These are phyloP conservation scores for Conus ventricosus DNA, from an alignment of 1,140 invertebrate genomes.

Conservation along the genomic window DNA sequence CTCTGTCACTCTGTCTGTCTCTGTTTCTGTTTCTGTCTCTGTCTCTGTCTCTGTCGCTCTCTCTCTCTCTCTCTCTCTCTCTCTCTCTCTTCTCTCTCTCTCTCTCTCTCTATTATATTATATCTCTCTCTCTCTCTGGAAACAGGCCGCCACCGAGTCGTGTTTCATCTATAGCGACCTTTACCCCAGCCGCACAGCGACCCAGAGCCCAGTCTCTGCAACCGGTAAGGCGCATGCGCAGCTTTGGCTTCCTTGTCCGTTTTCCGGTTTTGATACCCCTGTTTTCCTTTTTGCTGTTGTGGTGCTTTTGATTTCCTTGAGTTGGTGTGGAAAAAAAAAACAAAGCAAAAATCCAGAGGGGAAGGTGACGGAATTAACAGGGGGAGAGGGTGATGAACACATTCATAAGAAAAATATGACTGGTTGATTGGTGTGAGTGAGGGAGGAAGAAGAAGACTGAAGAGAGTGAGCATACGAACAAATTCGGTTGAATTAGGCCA, in stretches of 20 bases:
- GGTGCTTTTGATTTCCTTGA: not conserved
- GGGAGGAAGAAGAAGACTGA: not conserved
- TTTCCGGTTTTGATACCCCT: not conserved
- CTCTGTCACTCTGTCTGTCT: not conserved
- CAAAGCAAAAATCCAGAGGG: no score
- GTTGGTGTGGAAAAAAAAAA: not conserved
- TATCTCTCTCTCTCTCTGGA: not conserved
- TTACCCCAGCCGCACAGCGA: conserved; percentile 29
- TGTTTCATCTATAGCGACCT: conserved; percentile 24
- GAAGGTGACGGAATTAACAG: no score
- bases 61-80: not conserved
- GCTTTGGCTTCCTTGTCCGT: not conserved
- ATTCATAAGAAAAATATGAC: not conserved
- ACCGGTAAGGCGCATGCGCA: conserved; percentile 28
- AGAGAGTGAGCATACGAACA: not conserved
- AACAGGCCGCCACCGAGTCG: conserved; percentile 40
- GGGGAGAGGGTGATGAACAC: no score
- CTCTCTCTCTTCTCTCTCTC: no score
- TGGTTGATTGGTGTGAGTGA: not conserved
- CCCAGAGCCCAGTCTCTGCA: conserved; percentile 41
- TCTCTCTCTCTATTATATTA: no score
- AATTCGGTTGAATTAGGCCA: no score
- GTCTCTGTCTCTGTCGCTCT: no score
- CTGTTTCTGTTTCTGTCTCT: no score
- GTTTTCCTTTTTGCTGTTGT: not conserved